These are phyloP conservation scores for Strix uralensis DNA, from an alignment of 2,113 vertebrate genomes.

Conservation along the genomic window DNA sequence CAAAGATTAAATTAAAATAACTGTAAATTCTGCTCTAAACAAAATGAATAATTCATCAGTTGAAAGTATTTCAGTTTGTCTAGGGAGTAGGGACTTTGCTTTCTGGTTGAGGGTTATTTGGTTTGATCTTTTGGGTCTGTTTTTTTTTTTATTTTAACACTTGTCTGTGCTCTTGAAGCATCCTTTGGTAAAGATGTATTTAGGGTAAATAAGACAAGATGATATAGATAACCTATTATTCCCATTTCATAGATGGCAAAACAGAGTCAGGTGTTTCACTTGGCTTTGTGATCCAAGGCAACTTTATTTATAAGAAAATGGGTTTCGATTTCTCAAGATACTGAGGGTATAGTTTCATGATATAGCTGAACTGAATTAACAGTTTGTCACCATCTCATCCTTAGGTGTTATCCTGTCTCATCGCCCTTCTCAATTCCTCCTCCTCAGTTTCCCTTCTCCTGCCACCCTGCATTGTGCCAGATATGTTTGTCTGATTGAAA, in stretches of 20 bases:
- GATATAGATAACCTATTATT: background rate
- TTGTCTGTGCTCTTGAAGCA: background rate
- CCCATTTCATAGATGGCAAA: background rate
- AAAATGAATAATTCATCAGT: conserved; percentile 34
- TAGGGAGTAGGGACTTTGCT: background rate
- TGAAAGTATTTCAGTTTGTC: background rate
- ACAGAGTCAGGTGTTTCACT: background rate
- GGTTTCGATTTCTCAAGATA: conserved; percentile 15
- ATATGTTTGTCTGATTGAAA: background rate
- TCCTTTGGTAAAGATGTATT: background rate
- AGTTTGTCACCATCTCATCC: conserved; percentile 12
- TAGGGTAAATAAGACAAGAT: background rate
- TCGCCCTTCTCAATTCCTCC: conserved; percentile 10
- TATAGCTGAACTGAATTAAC: background rate
- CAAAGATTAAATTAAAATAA: conserved; percentile 21
- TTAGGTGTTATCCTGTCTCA: background rate
- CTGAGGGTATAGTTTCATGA: background rate
- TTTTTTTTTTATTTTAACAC: background rate
- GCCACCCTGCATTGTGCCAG: background rate
- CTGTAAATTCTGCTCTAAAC: conserved; percentile 15
- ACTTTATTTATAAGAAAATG: background rate
- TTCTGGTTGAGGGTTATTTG: background rate
- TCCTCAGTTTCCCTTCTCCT: conserved; percentile 38
- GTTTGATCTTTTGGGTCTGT: background rate
- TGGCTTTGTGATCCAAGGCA: background rate